Percentiles rank a stretch among this genome's conserved stretches.
These are phyloP conservation scores for Clitarchus hookeri DNA, from an alignment of 2,888 invertebrate genomes.

Conservation along the genomic window DNA sequence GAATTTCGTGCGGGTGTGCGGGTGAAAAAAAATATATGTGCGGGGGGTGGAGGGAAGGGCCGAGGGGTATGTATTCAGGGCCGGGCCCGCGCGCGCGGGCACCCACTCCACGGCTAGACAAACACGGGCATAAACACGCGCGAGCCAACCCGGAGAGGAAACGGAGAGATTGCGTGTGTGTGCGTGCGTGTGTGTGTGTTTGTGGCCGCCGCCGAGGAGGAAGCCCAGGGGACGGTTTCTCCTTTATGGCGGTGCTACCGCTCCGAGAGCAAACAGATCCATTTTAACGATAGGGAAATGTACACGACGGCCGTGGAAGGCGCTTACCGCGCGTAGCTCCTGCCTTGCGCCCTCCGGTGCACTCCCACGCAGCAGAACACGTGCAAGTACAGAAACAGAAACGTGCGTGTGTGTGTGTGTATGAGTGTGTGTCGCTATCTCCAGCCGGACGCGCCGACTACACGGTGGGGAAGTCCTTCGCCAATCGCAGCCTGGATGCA, in stretches of 20 bases:
- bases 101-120: not conserved
- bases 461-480: too few species aligned
- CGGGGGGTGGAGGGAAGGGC: not conserved
- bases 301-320: not conserved
- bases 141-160: not conserved
- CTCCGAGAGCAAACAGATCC: conserved; percentile 10
- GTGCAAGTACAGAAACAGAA: too few species aligned
- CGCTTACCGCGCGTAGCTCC: not conserved
- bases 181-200: too few species aligned
- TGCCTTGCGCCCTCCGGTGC: not conserved
- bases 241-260: not conserved
- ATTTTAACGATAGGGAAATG: conserved; percentile 23
- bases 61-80: not conserved
- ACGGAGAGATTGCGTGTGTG: not conserved
- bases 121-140: conserved; percentile 24
- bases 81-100: not conserved
- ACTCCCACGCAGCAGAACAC: too few species aligned
- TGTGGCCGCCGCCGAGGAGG: not conserved
- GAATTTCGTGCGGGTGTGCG: too few species aligned
- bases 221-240: not conserved
- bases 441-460: too few species aligned
- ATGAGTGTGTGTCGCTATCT: too few species aligned
- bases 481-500: too few species aligned
- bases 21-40: too few species aligned
- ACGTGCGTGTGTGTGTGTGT: too few species aligned